Evolutionary conservation across 1,140 invertebrate species (phyloP).

Genomic region (Philopotamus ludificatus): DNA sequence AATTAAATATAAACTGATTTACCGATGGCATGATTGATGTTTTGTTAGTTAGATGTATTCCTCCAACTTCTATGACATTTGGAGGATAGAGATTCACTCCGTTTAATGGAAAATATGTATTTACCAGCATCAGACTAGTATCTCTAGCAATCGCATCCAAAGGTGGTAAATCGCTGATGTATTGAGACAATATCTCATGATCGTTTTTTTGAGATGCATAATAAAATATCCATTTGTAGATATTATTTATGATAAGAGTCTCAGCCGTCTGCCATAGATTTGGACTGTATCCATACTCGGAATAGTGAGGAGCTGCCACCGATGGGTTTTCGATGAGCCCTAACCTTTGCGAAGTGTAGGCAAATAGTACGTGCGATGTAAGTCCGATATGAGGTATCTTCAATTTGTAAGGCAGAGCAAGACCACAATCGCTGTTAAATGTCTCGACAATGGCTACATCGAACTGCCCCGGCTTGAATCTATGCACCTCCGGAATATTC

Average conservation of each 20-base stretch:
- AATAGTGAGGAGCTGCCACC: conserved; percentile 58
- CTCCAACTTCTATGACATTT: conserved; percentile 61
- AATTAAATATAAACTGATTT: neutral
- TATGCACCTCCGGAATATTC: conserved; percentile 48
- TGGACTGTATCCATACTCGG: conserved; percentile 58
- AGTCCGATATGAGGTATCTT: conserved; percentile 62
- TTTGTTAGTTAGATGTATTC: too few relatives aligned
- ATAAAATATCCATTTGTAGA: conserved; percentile 46
- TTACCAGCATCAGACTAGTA: conserved; percentile 57
- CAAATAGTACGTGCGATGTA: conserved; percentile 58
- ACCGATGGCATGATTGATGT: too few relatives aligned
- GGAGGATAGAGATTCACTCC: conserved; percentile 55
- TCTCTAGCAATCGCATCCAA: conserved; percentile 56
- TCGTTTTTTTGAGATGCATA: conserved; percentile 47
- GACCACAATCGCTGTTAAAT: conserved; percentile 69
- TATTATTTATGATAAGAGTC: conserved; percentile 47
- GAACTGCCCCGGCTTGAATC: conserved; percentile 56
- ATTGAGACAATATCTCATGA: conserved; percentile 51
- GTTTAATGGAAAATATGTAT: conserved; percentile 58
- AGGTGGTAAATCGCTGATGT: conserved; percentile 58
- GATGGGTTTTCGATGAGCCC: conserved; percentile 60
- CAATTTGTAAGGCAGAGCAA: conserved; percentile 62
- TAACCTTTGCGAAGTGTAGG: conserved; percentile 59
- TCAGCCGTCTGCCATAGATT: conserved; percentile 52
- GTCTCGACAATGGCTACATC: conserved; percentile 67